A percentile compares a stretch with the other conserved stretches of the same genome.
Conservation (phyloP, 2,797 vertebrate genomes). For the Periparus ater region DNA sequence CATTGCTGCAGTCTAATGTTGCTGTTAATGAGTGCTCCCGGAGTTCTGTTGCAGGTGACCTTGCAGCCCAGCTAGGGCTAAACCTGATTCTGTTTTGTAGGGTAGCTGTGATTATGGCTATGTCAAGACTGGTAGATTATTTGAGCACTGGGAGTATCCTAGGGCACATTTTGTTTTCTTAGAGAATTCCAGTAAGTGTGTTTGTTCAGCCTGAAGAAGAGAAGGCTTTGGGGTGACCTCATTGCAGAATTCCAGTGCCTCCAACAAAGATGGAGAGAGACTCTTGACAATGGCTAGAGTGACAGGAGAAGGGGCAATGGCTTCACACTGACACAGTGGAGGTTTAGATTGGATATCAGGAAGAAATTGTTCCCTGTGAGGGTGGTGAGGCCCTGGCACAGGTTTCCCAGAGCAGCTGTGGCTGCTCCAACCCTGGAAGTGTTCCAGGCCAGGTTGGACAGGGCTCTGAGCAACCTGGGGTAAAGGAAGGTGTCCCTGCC, state of each 20-base stretch:
- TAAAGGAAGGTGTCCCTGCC: background rate
- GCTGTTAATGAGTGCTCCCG: background rate
- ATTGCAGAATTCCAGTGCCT: accelerated
- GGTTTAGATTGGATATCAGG: accelerated
- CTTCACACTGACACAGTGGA: background rate
- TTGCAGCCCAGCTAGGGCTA: background rate
- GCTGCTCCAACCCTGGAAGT: background rate
- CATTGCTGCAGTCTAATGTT: background rate
- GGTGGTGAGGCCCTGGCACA: background rate
- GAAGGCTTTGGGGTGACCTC: background rate
- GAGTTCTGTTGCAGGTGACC: background rate
- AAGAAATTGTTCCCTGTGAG: background rate
- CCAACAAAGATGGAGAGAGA: background rate
- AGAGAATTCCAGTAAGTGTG: background rate
- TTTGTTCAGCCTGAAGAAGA: background rate
- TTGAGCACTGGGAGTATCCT: background rate
- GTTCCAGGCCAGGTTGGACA: accelerated
- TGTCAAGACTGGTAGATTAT: background rate
- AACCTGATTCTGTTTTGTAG: background rate
- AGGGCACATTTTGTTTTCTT: background rate
- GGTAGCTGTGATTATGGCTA: background rate
- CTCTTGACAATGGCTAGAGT: background rate
- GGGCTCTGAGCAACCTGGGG: accelerated
- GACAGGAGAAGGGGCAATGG: background rate
- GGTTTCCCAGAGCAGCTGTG: accelerated